phyloP scores from a whole-genome alignment of 1,140 invertebrate genomes.

The Phymastichus coffea region DNA sequence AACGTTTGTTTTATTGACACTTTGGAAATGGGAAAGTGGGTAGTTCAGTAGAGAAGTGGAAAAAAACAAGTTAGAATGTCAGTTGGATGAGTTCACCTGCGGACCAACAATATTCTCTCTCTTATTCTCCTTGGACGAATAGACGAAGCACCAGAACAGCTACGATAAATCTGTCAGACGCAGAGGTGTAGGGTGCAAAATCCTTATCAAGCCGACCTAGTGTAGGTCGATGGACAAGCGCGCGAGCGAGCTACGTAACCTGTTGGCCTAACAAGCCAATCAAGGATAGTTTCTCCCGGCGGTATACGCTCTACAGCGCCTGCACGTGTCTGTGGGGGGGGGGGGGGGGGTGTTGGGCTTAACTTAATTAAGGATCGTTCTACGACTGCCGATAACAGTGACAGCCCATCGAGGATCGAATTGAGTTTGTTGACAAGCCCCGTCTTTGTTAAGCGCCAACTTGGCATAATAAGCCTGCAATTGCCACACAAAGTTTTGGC shows the following conservation, averaged over 20 bases:
- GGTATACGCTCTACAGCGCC: too few species aligned
- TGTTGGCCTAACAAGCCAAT: slow-evolving; percentile 48
- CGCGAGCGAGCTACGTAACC: slow-evolving; percentile 32
- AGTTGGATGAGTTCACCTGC: not conserved
- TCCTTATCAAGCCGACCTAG: slow-evolving; percentile 40
- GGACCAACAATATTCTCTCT: not conserved
- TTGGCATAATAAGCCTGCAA: slow-evolving; percentile 14
- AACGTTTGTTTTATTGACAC: slow-evolving; percentile 25
- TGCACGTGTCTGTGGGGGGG: not conserved
- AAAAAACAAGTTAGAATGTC: not conserved
- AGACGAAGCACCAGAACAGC: not conserved
- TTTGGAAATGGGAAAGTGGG: slow-evolving; percentile 10
- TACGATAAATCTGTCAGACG: slow-evolving; percentile 40
- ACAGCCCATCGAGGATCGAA: slow-evolving; percentile 31
- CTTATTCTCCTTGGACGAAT: slow-evolving; percentile 1
- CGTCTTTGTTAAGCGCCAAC: not conserved
- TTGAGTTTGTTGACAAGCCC: not conserved
- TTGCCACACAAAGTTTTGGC: too few species aligned
- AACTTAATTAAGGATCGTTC: slow-evolving; percentile 50
- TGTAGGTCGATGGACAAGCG: slow-evolving; percentile 42
- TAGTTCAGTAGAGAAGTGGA: not conserved
- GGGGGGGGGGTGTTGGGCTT: slow-evolving; percentile 28
- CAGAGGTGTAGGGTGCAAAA: slow-evolving; percentile 26
- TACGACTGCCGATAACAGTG: slow-evolving; percentile 40
- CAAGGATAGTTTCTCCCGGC: slow-evolving; percentile 42